These are phyloP conservation scores for Macrosoma leucophasiata DNA, from an alignment of 2,888 invertebrate species.

Conservation along the genomic window DNA sequence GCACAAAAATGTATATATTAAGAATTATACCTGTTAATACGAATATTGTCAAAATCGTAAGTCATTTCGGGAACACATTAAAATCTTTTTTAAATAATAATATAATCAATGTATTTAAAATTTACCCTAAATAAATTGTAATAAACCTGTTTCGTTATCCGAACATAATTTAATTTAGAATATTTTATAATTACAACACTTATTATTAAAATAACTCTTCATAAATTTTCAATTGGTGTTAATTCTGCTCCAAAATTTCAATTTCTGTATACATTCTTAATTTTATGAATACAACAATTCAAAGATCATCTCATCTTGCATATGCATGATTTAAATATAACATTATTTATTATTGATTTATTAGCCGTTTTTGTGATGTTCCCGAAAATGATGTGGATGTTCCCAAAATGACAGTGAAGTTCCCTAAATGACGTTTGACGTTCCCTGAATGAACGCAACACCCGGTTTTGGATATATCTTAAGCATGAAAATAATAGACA, in stretches of 20 bases:
- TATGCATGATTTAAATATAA: constrained; percentile 1
- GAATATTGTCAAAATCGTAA: constrained; percentile 9
- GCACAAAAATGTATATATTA: constrained; percentile 16
- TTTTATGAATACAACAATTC: not conserved
- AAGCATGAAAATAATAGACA: constrained; percentile 10
- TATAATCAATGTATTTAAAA: constrained; percentile 10
- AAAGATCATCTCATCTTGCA: not conserved
- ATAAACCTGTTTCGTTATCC: too few relatives aligned
- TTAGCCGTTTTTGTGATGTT: constrained; percentile 13
- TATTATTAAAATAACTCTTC: too few relatives aligned
- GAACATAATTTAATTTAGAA: too few relatives aligned
- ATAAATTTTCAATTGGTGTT: too few relatives aligned
- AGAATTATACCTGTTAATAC: constrained; percentile 16
- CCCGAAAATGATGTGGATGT: constrained; percentile 16
- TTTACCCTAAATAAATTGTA: constrained; percentile 10
- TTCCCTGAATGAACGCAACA: constrained; percentile 9
- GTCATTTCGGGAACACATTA: constrained; percentile 14
- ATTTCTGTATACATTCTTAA: too few relatives aligned
- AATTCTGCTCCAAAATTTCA: too few relatives aligned
- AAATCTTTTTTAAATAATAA: too few relatives aligned
- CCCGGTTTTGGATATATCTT: constrained; percentile 6
- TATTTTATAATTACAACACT: too few relatives aligned
- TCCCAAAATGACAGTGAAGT: constrained; percentile 14
- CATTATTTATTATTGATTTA: constrained; percentile 13
- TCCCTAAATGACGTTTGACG: constrained; percentile 12